Conservation (phyloP, 2,113 vertebrate species). For the Semicossyphus pulcher region DNA sequence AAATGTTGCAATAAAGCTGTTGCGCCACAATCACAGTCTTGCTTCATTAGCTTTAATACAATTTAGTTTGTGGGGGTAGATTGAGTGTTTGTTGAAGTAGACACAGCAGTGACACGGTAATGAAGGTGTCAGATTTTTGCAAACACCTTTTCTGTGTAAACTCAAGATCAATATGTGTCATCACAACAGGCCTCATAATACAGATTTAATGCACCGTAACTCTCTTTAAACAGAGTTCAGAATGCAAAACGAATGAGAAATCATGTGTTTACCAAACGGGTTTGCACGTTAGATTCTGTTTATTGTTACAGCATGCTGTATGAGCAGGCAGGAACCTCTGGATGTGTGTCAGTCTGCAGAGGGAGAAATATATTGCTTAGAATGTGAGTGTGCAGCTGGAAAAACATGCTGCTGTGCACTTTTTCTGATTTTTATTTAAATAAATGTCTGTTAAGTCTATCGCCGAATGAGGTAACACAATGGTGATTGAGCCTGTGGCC, state of each 20-base stretch:
- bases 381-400: background rate
- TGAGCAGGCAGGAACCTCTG: constrained; percentile 16
- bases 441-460: too few species aligned
- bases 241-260: background rate
- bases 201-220: constrained; percentile 1
- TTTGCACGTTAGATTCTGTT: constrained; percentile 11
- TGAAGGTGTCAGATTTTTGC: constrained; percentile 19
- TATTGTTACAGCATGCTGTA: too few species aligned
- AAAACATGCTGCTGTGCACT: too few species aligned
- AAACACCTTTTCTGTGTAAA: constrained; percentile 25
- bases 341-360: constrained; percentile 15
- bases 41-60: constrained; percentile 42
- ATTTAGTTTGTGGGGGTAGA: constrained; percentile 26
- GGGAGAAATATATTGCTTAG: background rate
- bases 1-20: constrained; percentile 30
- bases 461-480: too few species aligned
- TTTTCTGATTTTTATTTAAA: too few species aligned
- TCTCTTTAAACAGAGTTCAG: background rate
- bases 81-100: constrained; percentile 32
- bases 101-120: background rate
- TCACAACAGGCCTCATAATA: constrained; percentile 15
- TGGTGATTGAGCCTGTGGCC: too few species aligned
- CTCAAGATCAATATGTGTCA: background rate
- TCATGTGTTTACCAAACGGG: background rate
- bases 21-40: constrained; percentile 28